A percentile compares a stretch with the other conserved stretches of the same genome.
Evolutionary conservation across 2,888 invertebrate genomes (phyloP).

Genomic region (Ryuthela nishihirai): DNA sequence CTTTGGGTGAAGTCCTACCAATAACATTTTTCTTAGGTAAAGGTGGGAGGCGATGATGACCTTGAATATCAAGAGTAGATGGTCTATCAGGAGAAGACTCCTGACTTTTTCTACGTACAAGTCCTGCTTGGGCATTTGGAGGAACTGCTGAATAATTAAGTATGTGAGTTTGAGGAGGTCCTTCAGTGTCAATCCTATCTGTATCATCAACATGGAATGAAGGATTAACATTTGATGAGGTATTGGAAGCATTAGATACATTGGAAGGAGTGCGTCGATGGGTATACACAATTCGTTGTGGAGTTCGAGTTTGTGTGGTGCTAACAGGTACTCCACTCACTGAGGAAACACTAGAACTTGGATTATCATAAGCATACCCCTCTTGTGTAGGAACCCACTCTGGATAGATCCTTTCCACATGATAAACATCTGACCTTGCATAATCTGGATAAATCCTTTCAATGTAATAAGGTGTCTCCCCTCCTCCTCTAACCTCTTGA

Average conservation of each 20-base stretch:
- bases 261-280: slow-evolving; percentile 77
- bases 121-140: slow-evolving; percentile 41
- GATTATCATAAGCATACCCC: slow-evolving; percentile 44
- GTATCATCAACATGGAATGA: slow-evolving; percentile 63
- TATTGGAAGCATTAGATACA: slow-evolving; percentile 61
- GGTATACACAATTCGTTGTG: slow-evolving; percentile 45
- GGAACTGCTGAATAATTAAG: slow-evolving; percentile 28
- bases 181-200: slow-evolving; percentile 46
- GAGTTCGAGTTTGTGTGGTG: slow-evolving; percentile 40
- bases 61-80: slow-evolving; percentile 21
- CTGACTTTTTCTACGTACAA: slow-evolving; percentile 18
- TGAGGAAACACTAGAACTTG: slow-evolving; percentile 26
- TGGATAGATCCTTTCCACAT: slow-evolving; percentile 36
- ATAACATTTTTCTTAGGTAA: slow-evolving; percentile 26
- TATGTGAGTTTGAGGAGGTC: slow-evolving; percentile 13
- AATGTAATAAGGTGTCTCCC: not conserved
- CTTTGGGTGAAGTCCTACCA: slow-evolving; percentile 32
- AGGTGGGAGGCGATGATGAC: slow-evolving; percentile 44
- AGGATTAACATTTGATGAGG: slow-evolving; percentile 58
- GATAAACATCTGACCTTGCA: slow-evolving; percentile 23
- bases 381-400: slow-evolving; percentile 45
- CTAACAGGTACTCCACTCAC: slow-evolving; percentile 40
- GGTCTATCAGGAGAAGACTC: slow-evolving; percentile 23
- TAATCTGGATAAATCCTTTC: slow-evolving; percentile 8
- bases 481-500: slow-evolving; percentile 3